phyloP scores from a whole-genome alignment of 2,888 invertebrate species.

The Emmelina monodactyla region DNA sequence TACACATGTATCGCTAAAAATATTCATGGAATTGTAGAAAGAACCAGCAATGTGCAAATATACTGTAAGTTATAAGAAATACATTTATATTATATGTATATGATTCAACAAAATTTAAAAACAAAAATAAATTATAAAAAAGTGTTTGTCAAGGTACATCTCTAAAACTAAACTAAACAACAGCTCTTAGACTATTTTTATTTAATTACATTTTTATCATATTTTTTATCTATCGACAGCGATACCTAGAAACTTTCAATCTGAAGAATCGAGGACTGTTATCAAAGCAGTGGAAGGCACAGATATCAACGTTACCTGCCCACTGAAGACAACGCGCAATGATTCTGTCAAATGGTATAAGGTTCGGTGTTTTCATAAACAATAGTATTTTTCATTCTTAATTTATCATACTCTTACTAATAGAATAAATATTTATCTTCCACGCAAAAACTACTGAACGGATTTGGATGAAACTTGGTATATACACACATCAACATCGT shows the following conservation, averaged over 20 bases:
- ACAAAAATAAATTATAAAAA: too few relatives aligned
- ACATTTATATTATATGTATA: background rate
- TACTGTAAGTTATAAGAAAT: conserved; percentile 40
- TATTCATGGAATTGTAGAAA: conserved; percentile 44
- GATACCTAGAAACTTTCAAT: conserved; percentile 26
- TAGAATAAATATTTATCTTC: too few relatives aligned
- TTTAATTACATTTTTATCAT: background rate
- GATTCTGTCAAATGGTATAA: conserved; percentile 55
- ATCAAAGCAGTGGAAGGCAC: conserved; percentile 31
- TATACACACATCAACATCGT: too few relatives aligned
- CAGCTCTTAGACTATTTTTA: too few relatives aligned
- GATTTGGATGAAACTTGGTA: too few relatives aligned
- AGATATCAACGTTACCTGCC: conserved; percentile 30
- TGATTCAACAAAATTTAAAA: too few relatives aligned
- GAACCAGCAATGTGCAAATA: conserved; percentile 32
- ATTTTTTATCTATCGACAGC: conserved; percentile 26
- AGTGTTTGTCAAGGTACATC: too few relatives aligned
- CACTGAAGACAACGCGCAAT: conserved; percentile 23
- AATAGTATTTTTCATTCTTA: too few relatives aligned
- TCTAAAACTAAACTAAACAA: too few relatives aligned
- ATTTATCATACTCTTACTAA: too few relatives aligned
- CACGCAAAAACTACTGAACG: too few relatives aligned
- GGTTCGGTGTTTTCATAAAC: too few relatives aligned
- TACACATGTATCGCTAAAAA: conserved; percentile 68
- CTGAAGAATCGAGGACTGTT: conserved; percentile 25